Percentiles rank a stretch among this genome's conserved stretches.
These are phyloP conservation scores for Carcharodon carcharias DNA, from an alignment of 2,797 vertebrate genomes.

Conservation along the genomic window DNA sequence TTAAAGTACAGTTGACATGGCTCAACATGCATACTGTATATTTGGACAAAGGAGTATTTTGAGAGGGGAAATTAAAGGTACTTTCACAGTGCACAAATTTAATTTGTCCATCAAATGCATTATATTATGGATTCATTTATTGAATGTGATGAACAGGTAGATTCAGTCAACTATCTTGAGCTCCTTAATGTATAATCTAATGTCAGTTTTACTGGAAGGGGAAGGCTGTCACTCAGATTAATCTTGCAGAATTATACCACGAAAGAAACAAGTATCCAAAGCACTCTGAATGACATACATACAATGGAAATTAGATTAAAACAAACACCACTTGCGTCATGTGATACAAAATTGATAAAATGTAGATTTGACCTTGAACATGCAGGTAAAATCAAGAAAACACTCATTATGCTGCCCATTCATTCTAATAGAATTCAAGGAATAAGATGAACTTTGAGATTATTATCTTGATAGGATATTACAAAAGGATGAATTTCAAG, in stretches of 20 bases:
- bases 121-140: conserved; percentile 49
- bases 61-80: not conserved
- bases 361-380: not conserved
- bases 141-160: conserved; percentile 48
- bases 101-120: conserved; percentile 42
- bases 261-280: conserved; percentile 39
- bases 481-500: not conserved
- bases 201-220: conserved; percentile 39
- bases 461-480: not conserved
- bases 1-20: not conserved
- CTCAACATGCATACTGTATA: not conserved
- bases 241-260: conserved; percentile 40
- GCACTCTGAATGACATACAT: not conserved
- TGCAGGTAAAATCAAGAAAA: not conserved
- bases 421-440: too few species aligned
- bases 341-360: not conserved
- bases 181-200: conserved; percentile 41
- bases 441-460: not conserved
- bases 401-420: not conserved
- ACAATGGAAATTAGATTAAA: not conserved
- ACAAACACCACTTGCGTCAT: not conserved
- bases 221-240: conserved; percentile 41
- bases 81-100: conserved; percentile 14
- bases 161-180: conserved; percentile 31
- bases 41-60: not conserved